A percentile compares a stretch with the other conserved stretches of the same genome.
phyloP scores from a whole-genome alignment of 2,113 vertebrate genomes.

The Catharus minimus region DNA sequence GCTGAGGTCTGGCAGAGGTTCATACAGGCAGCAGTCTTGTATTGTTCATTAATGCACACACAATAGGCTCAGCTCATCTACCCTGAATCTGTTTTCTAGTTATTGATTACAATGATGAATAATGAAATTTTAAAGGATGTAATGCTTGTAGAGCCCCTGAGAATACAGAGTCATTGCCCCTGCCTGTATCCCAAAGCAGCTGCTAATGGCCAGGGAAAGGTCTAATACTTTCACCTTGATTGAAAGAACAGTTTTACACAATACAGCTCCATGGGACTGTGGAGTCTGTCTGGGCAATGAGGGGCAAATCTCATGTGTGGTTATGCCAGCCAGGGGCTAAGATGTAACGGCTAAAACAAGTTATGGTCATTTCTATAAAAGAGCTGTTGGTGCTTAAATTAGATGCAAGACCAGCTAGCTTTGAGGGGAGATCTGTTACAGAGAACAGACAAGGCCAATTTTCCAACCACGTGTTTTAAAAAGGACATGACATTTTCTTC shows the following conservation, averaged over 20 bases:
- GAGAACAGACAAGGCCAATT: background rate
- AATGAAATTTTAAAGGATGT: background rate
- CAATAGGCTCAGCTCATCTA: background rate
- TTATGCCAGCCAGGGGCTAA: background rate
- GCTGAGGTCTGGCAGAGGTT: background rate
- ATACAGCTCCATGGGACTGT: background rate
- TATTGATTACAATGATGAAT: background rate
- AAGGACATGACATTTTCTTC: constrained; percentile 11
- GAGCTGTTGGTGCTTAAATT: background rate
- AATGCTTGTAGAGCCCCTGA: background rate
- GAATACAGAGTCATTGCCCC: background rate
- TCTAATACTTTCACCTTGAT: background rate
- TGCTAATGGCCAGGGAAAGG: background rate
- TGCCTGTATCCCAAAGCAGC: background rate
- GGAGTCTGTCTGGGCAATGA: background rate
- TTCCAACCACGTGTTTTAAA: constrained; percentile 17
- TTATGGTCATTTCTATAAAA: background rate
- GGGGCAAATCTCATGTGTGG: background rate
- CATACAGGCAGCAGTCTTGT: background rate
- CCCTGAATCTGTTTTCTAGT: background rate
- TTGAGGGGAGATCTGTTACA: background rate
- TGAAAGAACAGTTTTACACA: background rate
- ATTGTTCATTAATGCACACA: background rate
- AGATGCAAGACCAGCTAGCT: background rate
- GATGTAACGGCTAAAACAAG: background rate